phyloP scores from a whole-genome alignment of 2,797 vertebrate genomes.

The Calcarius lapponicus region DNA sequence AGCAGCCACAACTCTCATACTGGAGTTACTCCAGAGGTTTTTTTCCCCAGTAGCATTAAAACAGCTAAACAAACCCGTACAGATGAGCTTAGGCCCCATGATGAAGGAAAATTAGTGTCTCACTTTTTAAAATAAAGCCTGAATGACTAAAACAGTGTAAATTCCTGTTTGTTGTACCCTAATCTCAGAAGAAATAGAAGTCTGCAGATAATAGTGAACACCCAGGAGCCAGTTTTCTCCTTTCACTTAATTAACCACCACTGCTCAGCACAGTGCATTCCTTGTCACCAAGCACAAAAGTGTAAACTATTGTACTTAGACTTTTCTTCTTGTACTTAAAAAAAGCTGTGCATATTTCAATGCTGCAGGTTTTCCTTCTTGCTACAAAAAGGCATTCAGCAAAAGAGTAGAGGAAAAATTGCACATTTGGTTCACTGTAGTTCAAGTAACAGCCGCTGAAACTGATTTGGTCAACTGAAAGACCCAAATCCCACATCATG shows the following conservation, averaged over 20 bases:
- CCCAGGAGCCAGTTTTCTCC: background rate
- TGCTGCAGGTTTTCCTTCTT: background rate
- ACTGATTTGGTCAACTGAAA: background rate
- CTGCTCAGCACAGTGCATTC: background rate
- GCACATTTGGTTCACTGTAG: background rate
- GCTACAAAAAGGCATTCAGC: background rate
- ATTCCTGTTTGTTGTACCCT: background rate
- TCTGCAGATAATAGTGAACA: background rate
- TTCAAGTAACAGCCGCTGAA: background rate
- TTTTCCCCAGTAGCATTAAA: background rate
- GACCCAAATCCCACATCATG: background rate
- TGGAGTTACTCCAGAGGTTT: background rate
- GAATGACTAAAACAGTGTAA: background rate
- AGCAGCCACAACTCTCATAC: background rate
- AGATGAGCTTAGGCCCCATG: background rate
- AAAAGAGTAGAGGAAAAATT: background rate
- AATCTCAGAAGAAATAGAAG: background rate
- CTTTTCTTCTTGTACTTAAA: background rate
- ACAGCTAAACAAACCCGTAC: background rate
- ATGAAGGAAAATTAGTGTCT: background rate
- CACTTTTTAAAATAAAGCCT: background rate
- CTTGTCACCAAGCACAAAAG: background rate
- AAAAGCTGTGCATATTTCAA: background rate
- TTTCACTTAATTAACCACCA: background rate
- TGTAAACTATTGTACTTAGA: background rate